Percentiles rank a stretch among this genome's conserved stretches.
Conservation (phyloP, 1,140 invertebrate species). For the Potamilus streckersoni region DNA sequence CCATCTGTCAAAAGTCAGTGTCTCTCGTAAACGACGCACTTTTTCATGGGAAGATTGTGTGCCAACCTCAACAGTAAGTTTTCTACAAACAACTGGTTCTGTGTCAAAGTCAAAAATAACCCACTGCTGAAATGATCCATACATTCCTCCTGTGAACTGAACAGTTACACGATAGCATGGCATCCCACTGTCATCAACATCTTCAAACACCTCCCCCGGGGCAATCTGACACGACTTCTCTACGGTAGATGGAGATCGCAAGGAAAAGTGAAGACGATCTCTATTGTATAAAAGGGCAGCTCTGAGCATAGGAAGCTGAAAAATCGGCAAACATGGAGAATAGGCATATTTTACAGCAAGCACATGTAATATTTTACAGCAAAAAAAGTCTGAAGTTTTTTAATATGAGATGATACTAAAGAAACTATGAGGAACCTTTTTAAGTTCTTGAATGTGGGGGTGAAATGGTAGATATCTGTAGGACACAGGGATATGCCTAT, state of each 20-base stretch:
- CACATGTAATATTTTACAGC: too few relatives aligned
- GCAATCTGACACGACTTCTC: constrained; percentile 48
- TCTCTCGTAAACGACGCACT: constrained; percentile 49
- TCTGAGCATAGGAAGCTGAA: constrained; percentile 45
- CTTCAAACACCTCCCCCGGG: constrained; percentile 46
- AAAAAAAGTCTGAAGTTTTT: too few relatives aligned
- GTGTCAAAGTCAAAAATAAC: constrained; percentile 60
- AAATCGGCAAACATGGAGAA: not conserved
- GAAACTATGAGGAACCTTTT: too few relatives aligned
- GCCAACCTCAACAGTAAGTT: constrained; percentile 57
- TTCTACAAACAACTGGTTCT: constrained; percentile 49
- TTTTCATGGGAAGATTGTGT: constrained; percentile 49
- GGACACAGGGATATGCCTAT: too few relatives aligned
- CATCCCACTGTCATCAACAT: constrained; percentile 34
- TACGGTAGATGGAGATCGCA: constrained; percentile 23
- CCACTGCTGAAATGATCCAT: constrained; percentile 63
- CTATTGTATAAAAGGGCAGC: constrained; percentile 58
- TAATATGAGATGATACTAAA: too few relatives aligned
- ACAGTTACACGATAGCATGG: constrained; percentile 47
- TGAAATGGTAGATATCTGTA: too few relatives aligned
- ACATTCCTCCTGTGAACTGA: constrained; percentile 57
- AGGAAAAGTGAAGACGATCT: constrained; percentile 58
- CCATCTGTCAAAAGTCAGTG: constrained; percentile 59
- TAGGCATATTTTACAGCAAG: too few relatives aligned
- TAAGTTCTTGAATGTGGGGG: too few relatives aligned